phyloP scores from a whole-genome alignment of 2,113 vertebrate species.

The Hipposideros armiger region DNA sequence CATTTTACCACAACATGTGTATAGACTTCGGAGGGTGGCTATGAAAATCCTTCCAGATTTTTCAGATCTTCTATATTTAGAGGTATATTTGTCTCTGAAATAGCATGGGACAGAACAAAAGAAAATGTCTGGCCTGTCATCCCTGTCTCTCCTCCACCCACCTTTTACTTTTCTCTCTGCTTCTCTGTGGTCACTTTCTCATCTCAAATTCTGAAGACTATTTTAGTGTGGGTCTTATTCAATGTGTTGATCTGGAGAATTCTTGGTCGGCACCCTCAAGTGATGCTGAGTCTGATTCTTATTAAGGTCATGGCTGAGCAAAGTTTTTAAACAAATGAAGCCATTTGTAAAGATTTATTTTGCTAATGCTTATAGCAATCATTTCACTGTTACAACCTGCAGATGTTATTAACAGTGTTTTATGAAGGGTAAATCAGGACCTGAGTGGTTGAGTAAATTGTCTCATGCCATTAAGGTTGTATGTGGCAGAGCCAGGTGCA shows the following conservation, averaged over 20 bases:
- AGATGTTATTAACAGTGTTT: slow-evolving; percentile 28
- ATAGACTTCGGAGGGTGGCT: neutral
- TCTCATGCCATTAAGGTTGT: neutral
- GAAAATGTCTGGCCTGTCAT: neutral
- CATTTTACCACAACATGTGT: neutral
- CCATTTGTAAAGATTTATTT: slow-evolving; percentile 34
- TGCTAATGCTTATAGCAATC: neutral
- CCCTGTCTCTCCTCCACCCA: neutral
- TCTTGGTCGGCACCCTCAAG: neutral
- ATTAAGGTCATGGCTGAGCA: neutral
- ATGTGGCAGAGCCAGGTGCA: neutral
- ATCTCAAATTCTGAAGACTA: neutral
- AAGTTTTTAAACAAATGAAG: slow-evolving; percentile 43
- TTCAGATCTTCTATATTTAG: neutral
- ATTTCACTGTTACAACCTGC: neutral
- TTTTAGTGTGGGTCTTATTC: neutral
- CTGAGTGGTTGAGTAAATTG: neutral
- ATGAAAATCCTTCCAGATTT: neutral
- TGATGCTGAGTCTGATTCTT: slow-evolving; percentile 26
- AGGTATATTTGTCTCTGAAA: slow-evolving; percentile 35
- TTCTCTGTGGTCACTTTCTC: neutral
- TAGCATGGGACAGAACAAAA: neutral
- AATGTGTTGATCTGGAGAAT: neutral
- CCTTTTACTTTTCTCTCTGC: neutral
- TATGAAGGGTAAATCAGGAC: neutral